These are phyloP conservation scores for Rhyacichthys aspro DNA, from an alignment of 2,797 vertebrate species.

Conservation along the genomic window DNA sequence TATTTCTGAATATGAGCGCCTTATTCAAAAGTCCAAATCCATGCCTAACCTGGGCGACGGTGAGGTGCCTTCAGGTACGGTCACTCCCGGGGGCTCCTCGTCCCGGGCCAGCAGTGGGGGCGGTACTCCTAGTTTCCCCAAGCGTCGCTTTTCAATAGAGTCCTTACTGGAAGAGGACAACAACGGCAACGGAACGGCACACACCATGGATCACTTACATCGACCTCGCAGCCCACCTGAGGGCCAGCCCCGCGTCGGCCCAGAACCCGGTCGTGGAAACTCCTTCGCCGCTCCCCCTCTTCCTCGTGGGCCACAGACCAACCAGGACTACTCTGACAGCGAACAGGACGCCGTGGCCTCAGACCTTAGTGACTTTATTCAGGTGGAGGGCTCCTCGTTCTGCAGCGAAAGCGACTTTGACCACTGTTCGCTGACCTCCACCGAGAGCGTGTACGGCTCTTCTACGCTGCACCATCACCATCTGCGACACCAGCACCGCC, in stretches of 20 bases:
- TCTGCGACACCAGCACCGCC: constrained; percentile 82
- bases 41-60: constrained; percentile 94
- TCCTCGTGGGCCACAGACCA: constrained; percentile 52
- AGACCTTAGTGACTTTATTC: constrained; percentile 95
- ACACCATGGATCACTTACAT: constrained; percentile 55
- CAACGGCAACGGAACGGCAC: constrained; percentile 58
- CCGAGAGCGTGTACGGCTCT: constrained; percentile 90
- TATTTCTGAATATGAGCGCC: constrained; percentile 92
- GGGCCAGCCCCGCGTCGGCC: constrained; percentile 81
- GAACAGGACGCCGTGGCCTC: constrained; percentile 92
- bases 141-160: constrained; percentile 94
- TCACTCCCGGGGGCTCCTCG: constrained; percentile 84
- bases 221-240: constrained; percentile 82
- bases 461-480: constrained; percentile 82
- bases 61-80: constrained; percentile 85
- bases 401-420: constrained; percentile 99
- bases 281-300: constrained; percentile 55
- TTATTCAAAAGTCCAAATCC: constrained; percentile 98
- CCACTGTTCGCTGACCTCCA: constrained; percentile 96
- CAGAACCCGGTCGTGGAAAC: constrained; percentile 70
- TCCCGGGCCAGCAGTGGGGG: constrained; percentile 83
- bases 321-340: constrained; percentile 90
- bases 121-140: constrained; percentile 77
- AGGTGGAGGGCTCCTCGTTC: constrained; percentile 95
- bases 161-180: constrained; percentile 92